Percentiles rank a stretch among this genome's conserved stretches.
Evolutionary conservation across 2,113 vertebrate species (phyloP).

Genomic region (Pyrgilauda ruficollis): DNA sequence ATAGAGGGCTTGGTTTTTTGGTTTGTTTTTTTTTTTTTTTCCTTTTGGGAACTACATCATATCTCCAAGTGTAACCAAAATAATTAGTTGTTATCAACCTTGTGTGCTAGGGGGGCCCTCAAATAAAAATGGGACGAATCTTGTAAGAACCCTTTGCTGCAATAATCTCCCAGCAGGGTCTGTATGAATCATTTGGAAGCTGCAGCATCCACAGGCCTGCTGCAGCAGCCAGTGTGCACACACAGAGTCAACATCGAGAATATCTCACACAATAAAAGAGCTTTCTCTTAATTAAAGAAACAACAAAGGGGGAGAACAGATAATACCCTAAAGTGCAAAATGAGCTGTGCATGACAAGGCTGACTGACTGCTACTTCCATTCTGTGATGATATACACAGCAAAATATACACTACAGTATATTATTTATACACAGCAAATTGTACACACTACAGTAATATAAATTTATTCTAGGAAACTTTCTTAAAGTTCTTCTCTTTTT

Average conservation of each 20-base stretch:
- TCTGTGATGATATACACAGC: neutral
- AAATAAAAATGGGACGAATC: too few relatives aligned
- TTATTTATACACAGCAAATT: neutral
- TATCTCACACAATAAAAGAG: neutral
- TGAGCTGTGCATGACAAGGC: neutral
- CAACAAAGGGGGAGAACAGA: neutral
- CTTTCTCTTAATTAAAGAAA: neutral
- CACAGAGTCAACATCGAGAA: neutral
- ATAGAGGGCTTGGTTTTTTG: too few relatives aligned
- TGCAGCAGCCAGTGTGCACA: neutral
- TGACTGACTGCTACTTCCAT: neutral
- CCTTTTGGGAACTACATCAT: too few relatives aligned
- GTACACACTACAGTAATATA: neutral
- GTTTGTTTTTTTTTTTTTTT: too few relatives aligned
- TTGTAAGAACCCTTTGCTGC: neutral
- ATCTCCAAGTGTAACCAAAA: too few relatives aligned
- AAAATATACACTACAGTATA: neutral
- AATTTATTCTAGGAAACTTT: neutral
- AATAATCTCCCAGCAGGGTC: neutral
- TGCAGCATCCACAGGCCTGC: neutral
- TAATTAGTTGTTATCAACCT: too few relatives aligned
- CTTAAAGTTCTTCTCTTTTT: neutral
- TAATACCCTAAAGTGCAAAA: neutral
- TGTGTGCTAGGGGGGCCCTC: too few relatives aligned
- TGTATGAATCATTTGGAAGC: neutral